Evolutionary conservation across 2,888 invertebrate genomes (phyloP).

Genomic region (Pemphredon lugubris): DNA sequence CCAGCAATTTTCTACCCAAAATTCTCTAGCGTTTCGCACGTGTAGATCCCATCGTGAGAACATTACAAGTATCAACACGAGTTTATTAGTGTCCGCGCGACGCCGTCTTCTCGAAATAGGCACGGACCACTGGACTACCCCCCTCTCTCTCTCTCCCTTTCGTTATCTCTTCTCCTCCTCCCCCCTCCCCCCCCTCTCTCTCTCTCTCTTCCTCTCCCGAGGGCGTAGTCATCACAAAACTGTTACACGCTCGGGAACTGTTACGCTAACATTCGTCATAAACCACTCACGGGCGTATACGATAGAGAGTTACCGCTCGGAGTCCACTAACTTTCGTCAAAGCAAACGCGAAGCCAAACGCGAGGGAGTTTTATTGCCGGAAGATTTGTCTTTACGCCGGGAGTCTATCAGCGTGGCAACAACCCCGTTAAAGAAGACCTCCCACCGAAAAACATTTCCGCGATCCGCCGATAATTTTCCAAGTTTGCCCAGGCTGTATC

Average conservation of each 20-base stretch:
- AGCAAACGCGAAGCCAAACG: background rate
- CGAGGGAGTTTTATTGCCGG: background rate
- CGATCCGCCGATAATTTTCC: background rate
- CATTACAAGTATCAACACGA: constrained; percentile 56
- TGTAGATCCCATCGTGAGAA: constrained; percentile 34
- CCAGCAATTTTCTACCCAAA: no score
- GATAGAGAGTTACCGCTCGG: background rate
- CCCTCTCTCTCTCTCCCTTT: constrained; percentile 11
- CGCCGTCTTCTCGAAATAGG: constrained; percentile 56
- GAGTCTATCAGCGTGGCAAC: no score
- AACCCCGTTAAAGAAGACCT: no score
- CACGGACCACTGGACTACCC: constrained; percentile 50
- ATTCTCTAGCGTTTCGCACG: no score
- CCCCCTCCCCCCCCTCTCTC: no score
- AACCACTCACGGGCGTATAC: constrained; percentile 9
- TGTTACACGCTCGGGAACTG: constrained; percentile 43
- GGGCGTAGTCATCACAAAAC: constrained; percentile 50
- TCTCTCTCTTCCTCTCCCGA: constrained; percentile 6
- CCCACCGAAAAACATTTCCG: background rate
- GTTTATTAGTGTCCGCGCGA: constrained; percentile 57
- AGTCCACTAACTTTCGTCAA: constrained; percentile 2
- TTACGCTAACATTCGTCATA: constrained; percentile 48
- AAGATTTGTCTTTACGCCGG: background rate
- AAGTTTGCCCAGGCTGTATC: background rate
- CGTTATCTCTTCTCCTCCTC: no score